Evolutionary conservation across 2,888 invertebrate genomes (phyloP).

Genomic region (Apodemia duryi): DNA sequence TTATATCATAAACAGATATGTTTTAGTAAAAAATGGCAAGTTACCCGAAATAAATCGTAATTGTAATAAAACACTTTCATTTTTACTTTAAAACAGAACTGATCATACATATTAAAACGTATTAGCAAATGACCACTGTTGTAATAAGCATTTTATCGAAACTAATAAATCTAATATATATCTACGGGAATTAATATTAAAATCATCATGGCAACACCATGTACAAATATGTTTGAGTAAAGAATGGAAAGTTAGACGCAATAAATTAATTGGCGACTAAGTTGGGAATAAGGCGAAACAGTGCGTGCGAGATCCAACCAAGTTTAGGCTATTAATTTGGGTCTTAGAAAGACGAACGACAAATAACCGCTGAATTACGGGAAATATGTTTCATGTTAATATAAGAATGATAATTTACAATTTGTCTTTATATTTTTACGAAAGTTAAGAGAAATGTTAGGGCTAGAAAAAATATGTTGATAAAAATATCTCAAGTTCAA

Average conservation of each 20-base stretch:
- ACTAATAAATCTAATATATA: too few species aligned
- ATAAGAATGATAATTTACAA: not conserved
- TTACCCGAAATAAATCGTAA: constrained; percentile 62
- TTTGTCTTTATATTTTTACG: not conserved
- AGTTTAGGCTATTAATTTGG: constrained; percentile 77
- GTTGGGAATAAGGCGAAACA: constrained; percentile 54
- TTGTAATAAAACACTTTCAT: too few species aligned
- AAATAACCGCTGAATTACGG: constrained; percentile 56
- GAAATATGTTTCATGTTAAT: constrained; percentile 39
- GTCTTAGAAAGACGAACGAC: constrained; percentile 60
- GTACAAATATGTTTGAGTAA: constrained; percentile 49
- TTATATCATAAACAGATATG: constrained; percentile 19
- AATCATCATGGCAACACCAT: too few species aligned
- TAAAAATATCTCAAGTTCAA: not conserved
- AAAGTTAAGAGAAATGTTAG: too few species aligned
- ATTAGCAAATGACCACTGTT: too few species aligned
- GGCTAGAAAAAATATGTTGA: too few species aligned
- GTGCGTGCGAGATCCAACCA: constrained; percentile 60
- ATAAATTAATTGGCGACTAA: constrained; percentile 76
- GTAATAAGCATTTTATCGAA: too few species aligned
- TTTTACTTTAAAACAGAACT: too few species aligned
- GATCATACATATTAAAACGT: too few species aligned
- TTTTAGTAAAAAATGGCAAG: constrained; percentile 74
- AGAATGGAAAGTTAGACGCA: constrained; percentile 71
- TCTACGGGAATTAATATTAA: too few species aligned